Percentiles rank a stretch among this genome's conserved stretches.
Conservation (phyloP, 2,113 vertebrate genomes). For the Stegostoma tigrinum region DNA sequence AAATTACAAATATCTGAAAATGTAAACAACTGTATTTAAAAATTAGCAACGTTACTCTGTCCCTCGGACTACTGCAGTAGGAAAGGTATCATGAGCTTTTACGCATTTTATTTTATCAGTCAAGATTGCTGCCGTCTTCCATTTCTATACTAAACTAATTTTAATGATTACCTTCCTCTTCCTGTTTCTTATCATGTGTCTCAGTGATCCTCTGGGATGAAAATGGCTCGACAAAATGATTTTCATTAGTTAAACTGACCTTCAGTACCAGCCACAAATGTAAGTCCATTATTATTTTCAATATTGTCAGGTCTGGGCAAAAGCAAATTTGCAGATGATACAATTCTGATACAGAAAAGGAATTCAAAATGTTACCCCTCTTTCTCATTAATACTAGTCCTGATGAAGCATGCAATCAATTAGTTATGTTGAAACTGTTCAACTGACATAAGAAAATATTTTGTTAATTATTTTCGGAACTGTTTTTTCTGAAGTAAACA, state of each 20-base stretch:
- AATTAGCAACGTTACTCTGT: not conserved
- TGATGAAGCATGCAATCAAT: not conserved
- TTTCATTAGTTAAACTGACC: slow-evolving; percentile 32
- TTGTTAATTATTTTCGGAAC: not conserved
- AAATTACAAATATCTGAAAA: not conserved
- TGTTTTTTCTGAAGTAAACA: not conserved
- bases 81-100: not conserved
- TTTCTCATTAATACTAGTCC: not conserved
- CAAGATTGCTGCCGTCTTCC: not conserved
- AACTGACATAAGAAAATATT: not conserved
- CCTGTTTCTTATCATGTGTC: not conserved
- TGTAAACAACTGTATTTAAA: not conserved
- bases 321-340: not conserved
- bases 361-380: not conserved
- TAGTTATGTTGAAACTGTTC: not conserved
- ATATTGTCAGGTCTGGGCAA: not conserved
- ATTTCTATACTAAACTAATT: not conserved
- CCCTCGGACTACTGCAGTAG: not conserved
- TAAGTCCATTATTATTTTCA: not conserved
- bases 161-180: not conserved
- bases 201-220: slow-evolving; percentile 19
- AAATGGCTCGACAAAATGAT: slow-evolving; percentile 5
- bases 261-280: not conserved
- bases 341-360: not conserved
- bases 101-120: not conserved